Evolutionary conservation across 2,888 invertebrate species (phyloP).

Genomic region (Ecliptopera silaceata): DNA sequence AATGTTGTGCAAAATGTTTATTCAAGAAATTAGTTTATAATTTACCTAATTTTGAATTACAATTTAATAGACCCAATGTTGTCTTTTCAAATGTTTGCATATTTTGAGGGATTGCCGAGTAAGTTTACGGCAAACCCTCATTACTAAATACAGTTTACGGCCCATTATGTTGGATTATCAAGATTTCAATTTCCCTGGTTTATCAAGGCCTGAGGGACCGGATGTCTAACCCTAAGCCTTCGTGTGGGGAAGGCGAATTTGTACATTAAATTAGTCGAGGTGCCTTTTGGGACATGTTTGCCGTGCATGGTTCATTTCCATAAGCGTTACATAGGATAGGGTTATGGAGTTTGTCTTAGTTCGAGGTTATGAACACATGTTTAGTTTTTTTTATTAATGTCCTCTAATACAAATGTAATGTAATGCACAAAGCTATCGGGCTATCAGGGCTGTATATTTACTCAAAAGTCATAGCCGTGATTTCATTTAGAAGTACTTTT

Average conservation of each 20-base stretch:
- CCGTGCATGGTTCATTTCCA: conserved; percentile 15
- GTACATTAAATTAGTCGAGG: conserved; percentile 36
- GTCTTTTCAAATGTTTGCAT: neutral
- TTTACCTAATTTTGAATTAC: too few species aligned
- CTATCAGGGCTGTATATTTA: too few species aligned
- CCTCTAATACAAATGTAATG: too few species aligned
- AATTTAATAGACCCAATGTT: too few species aligned
- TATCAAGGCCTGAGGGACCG: conserved; percentile 15
- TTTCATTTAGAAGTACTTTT: too few species aligned
- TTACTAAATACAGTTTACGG: conserved; percentile 14
- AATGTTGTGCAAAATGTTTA: too few species aligned
- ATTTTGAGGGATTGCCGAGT: neutral
- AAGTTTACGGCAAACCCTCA: conserved; percentile 2
- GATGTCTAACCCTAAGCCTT: conserved; percentile 28
- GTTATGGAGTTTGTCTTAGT: neutral
- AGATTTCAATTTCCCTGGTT: conserved; percentile 27
- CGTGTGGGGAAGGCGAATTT: conserved; percentile 37
- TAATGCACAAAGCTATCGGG: too few species aligned
- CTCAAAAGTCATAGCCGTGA: too few species aligned
- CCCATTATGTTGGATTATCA: conserved; percentile 21
- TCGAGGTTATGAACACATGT: neutral
- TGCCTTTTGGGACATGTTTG: conserved; percentile 23
- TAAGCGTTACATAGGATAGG: neutral
- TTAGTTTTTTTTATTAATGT: too few species aligned
- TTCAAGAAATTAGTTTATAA: too few species aligned